Base-by-base conservation (phyloP, 2,113 vertebrate species). In the Mellivora capensis region DNA sequence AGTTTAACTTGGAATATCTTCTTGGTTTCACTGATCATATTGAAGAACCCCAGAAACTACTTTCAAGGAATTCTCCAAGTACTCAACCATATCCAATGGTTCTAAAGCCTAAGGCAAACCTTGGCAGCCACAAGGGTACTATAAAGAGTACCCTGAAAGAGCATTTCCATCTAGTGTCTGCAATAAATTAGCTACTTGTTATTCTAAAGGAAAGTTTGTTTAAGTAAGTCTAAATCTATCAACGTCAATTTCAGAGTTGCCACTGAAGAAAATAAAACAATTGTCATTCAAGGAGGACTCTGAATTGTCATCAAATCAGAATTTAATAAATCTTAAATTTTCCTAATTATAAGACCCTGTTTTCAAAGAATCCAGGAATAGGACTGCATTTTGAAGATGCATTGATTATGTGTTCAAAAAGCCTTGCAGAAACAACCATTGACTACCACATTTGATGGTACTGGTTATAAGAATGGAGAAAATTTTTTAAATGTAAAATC, bases 261-360 rank as follows among this genome's bases (percentile, higher is more conserved):
- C 39, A n/a, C 18, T 7, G 4, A 39, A 76, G 81, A 81, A 44
- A 47, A 20, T 23, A 42, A 89, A 90, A 64, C 3, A 90, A 23
- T 44, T 76, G 59, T 69, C 39, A 90, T 59, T 23, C 6, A 64
- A 54, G 44, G 25, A 29, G 18, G 47, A 39, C 23, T 92, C 62
- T 74, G 61, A 71, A 42, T 91, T 85, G 23, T 27, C 44, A 59
- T 37, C 39, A 57, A 11, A 49, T 91, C 54, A 69, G 47, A 89
- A 96, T 80, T 91, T 67, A 27, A 37, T 91, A 77, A 59, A 88
- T 87, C 44, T 84, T 95, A 57, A 86, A 37, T 49, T 62, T 95
- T 79, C 34, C 52, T 90, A 64, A 4, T 44, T 72, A 62, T 34
- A 14, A 94, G 14, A 85, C 29, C 2, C 34, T 47, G 27, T 69